Conservation (phyloP, 1,140 invertebrate species). For the Procambarus virginalis region DNA sequence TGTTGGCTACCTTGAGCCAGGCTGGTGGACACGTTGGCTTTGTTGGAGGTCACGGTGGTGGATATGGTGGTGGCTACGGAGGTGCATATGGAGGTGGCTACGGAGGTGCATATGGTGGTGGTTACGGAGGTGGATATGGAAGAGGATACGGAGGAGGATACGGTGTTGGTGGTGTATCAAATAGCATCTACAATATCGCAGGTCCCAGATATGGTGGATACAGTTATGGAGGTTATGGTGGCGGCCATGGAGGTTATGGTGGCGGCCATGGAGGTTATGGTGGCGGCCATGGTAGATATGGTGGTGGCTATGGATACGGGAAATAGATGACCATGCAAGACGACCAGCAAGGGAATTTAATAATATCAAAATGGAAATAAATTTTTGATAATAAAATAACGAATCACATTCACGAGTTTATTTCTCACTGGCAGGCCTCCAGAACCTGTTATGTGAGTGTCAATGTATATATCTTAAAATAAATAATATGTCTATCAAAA, state of each 20-base stretch:
- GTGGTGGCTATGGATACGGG: neutral
- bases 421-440: too few relatives aligned
- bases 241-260: neutral
- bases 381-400: too few relatives aligned
- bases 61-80: neutral
- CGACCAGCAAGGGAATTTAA: neutral
- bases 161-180: neutral
- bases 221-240: neutral
- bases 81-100: too few relatives aligned
- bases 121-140: neutral
- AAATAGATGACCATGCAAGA: neutral
- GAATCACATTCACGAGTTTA: too few relatives aligned
- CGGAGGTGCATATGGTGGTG: neutral
- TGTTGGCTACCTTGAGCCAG: neutral
- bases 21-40: neutral
- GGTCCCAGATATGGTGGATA: constrained; percentile 1
- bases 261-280: neutral
- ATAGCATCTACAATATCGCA: neutral
- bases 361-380: too few relatives aligned
- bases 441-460: too few relatives aligned
- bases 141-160: neutral
- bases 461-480: too few relatives aligned
- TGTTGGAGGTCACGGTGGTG: neutral
- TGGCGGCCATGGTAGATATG: neutral
- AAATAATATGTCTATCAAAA: too few relatives aligned